Evolutionary conservation across 2,797 vertebrate species (phyloP), one percentile per base, ranked within the genome.

Genomic region (Enteromius trimaculatus): DNA sequence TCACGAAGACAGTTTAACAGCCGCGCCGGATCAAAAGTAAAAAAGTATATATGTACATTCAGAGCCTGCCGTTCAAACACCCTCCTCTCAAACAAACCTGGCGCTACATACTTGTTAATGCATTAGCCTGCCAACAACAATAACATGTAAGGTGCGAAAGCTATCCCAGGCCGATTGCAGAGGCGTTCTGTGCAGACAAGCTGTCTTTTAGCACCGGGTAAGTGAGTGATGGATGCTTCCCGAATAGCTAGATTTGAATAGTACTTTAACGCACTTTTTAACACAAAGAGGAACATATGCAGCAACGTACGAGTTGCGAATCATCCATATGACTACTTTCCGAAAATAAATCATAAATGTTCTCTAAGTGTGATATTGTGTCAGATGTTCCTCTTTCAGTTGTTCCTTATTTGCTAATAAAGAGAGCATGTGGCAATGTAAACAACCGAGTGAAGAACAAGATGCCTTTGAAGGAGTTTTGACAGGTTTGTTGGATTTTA

Each of bases 101-200:
- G 81, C 68, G 83, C 84, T 72, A 78, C 86, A 81, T 80, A 81
- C 85, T 86, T 88, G 87, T 86, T 87, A 87, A 90, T 89, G 86
- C 84, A 89, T 88, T 88, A 87, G 84, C 74, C 77, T 89, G 84
- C 85, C 90, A 89, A 88, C 69, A 71, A 84, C 87, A 90, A 89
- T 85, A 88, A 87, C 86, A 87, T 89, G 85, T n/a, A 88, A 90
- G 88, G 87, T 87, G 89, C 85, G 82, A 91, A 88, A 42, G 69
- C 82, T 68, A 75, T 85, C 82, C 77, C 77, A 79, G 78, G 64
- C 76, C 83, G 80, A 84, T 34, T 82, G 79, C 79, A 71, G 55
- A 82, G 87, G 74, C 80, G 53, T 77, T 84, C 14, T 74, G 68
- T 87, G 80, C 72, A 34, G 62, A 86, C 80, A 84, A 86, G 84